Conservation (phyloP, 92 coral and sea anemone species). For the Porites cylindrica region DNA sequence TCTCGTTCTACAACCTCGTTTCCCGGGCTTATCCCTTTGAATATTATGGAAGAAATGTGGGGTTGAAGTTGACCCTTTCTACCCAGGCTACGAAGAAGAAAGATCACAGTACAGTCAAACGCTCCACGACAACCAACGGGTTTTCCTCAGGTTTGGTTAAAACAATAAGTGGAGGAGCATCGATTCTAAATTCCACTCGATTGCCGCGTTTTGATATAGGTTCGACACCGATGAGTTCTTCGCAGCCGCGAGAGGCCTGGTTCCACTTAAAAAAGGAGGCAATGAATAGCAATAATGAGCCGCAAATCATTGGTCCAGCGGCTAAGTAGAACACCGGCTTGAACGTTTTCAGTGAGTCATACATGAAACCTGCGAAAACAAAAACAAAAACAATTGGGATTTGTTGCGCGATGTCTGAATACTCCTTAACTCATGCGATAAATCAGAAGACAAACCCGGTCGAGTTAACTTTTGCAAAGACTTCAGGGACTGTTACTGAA, state of each 20-base stretch:
- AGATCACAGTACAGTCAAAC: conserved; percentile 29
- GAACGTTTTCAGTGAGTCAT: conserved; percentile 69
- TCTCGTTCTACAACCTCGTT: too few relatives aligned
- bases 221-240: conserved; percentile 24
- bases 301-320: conserved; percentile 87
- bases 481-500: too few relatives aligned
- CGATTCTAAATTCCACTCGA: not conserved
- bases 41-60: too few relatives aligned
- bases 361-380: conserved; percentile 67
- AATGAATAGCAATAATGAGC: conserved; percentile 66
- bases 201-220: conserved; percentile 18
- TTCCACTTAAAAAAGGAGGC: conserved; percentile 59
- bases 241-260: conserved; percentile 17
- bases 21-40: too few relatives aligned
- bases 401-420: too few relatives aligned
- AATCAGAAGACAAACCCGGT: too few relatives aligned
- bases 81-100: not conserved
- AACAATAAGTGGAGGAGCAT: conserved; percentile 18
- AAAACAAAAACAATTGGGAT: not conserved
- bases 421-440: too few relatives aligned
- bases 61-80: too few relatives aligned
- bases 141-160: conserved; percentile 15
- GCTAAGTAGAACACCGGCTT: conserved; percentile 91
- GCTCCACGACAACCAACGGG: conserved; percentile 26
- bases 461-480: too few relatives aligned